A percentile compares a stretch with the other conserved stretches of the same genome.
Evolutionary conservation across 2,888 invertebrate genomes (phyloP).

Genomic region (Opisthograptis luteolata): DNA sequence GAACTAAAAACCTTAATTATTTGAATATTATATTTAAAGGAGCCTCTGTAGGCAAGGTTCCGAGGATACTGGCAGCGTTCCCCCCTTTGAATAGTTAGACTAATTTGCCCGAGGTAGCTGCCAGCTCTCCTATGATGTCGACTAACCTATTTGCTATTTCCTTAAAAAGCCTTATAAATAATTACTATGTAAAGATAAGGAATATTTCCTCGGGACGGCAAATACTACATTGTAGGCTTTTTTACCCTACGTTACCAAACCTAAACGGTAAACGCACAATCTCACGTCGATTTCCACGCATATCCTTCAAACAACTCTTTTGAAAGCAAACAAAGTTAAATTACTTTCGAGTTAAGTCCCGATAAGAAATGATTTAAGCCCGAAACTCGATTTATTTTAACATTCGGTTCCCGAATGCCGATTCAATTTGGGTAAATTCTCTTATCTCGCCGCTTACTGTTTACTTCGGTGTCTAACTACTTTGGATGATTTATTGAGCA

Average conservation of each 20-base stretch:
- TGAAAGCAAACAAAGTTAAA: constrained; percentile 40
- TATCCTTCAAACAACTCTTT: constrained; percentile 33
- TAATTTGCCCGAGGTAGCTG: too few species aligned
- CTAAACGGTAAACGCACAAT: not conserved
- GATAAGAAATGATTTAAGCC: constrained; percentile 45
- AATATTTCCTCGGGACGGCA: too few species aligned
- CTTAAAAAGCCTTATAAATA: too few species aligned
- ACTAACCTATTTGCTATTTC: too few species aligned
- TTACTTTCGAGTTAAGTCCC: constrained; percentile 38
- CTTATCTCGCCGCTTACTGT: constrained; percentile 18
- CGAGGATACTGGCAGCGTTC: too few species aligned
- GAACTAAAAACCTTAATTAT: too few species aligned
- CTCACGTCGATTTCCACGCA: constrained; percentile 2
- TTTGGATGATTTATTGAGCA: constrained; percentile 20
- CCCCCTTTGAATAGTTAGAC: too few species aligned
- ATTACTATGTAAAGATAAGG: too few species aligned
- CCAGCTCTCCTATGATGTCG: too few species aligned
- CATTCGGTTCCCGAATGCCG: constrained; percentile 32
- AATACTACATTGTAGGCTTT: too few species aligned
- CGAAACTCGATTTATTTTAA: constrained; percentile 38
- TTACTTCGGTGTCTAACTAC: constrained; percentile 23
- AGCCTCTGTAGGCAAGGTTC: too few species aligned
- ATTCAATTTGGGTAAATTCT: constrained; percentile 33
- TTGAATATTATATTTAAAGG: too few species aligned
- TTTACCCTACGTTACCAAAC: not conserved